These are phyloP conservation scores for Coelogynopora nodosa DNA, from an alignment of 2,888 invertebrate species.

Conservation along the genomic window DNA sequence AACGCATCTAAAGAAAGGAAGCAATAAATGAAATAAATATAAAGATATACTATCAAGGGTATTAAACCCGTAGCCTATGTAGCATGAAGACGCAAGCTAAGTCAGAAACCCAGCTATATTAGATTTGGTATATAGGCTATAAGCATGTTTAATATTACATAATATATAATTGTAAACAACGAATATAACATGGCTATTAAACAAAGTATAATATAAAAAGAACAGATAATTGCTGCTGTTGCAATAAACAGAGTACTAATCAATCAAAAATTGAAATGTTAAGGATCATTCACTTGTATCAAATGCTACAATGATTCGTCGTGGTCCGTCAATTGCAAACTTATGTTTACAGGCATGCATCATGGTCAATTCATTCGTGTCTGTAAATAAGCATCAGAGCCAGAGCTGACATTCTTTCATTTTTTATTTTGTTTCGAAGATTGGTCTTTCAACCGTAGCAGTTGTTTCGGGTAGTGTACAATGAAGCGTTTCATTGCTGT, in stretches of 20 bases:
- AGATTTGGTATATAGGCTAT: not conserved
- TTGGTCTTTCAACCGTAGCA: not conserved
- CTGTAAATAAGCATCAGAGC: constrained; percentile 26
- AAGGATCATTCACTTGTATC: too few relatives aligned
- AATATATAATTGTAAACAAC: not conserved
- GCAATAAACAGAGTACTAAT: not conserved
- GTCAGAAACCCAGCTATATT: not conserved
- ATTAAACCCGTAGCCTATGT: too few relatives aligned
- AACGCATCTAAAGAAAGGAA: too few relatives aligned
- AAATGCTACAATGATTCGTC: not conserved
- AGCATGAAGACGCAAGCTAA: too few relatives aligned
- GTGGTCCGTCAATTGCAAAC: constrained; percentile 11
- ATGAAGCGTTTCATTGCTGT: not conserved
- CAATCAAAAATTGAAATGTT: too few relatives aligned
- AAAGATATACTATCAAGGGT: too few relatives aligned
- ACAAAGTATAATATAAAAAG: not conserved
- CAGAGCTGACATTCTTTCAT: constrained; percentile 6
- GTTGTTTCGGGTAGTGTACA: not conserved
- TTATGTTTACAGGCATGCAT: not conserved
- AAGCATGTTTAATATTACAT: too few relatives aligned
- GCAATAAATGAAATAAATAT: too few relatives aligned
- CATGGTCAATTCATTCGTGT: not conserved
- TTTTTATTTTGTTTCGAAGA: constrained; percentile 12
- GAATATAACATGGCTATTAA: not conserved
- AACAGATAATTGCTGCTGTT: too few relatives aligned